Base-by-base conservation (phyloP, 2,113 vertebrate species). In the Camarhynchus parvulus region DNA sequence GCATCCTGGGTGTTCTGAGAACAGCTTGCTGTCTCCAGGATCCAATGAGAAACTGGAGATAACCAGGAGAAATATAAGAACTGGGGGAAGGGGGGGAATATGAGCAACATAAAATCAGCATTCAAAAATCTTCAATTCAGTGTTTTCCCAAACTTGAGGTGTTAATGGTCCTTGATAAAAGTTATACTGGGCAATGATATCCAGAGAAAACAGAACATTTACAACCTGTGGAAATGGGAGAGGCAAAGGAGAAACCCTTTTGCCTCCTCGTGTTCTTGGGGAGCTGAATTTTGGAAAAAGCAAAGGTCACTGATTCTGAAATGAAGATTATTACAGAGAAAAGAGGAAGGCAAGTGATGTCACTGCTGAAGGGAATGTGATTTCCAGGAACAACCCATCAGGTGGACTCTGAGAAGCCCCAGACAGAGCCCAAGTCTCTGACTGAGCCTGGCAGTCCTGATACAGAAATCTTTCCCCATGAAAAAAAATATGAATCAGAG, bases 81-180 rank as follows among this genome's bases (percentile, higher is more conserved):
- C 4, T 13, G 13, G 9, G 4, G 10, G 39, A 11, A 11, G 39
- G 39, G 39, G 39, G 1, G 0, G 8, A 74, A 27, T 4, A 55
- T 0, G 3, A 47, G 5, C 12, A n/a, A 63, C 9, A 15, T 16
- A 63, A 13, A n/a, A 59, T 12, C 23, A 44, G 15, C 10, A 3
- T 23, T 37, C 17, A 78, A 12, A 24, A 59, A 28, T 31, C 50
- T 63, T 75, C 28, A 74, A 2, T 49, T 68, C 13, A 39, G 62
- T 23, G 30, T 18, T 13, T 83, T 90, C 52, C 18, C 44, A 73
- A 64, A 58, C 4, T 19, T 41, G 24, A 53, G 11, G 8, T 22
- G 15, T 42, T 67, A 67, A 58, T 11, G 25, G 8, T 30, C 46
- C 30, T 78, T 74, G n/a, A 6, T 14, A 37, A 42, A 94, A 55